Percentiles rank a stretch among this genome's conserved stretches.
Evolutionary conservation across 2,797 vertebrate species (phyloP).

Genomic region (Mus minutoides): DNA sequence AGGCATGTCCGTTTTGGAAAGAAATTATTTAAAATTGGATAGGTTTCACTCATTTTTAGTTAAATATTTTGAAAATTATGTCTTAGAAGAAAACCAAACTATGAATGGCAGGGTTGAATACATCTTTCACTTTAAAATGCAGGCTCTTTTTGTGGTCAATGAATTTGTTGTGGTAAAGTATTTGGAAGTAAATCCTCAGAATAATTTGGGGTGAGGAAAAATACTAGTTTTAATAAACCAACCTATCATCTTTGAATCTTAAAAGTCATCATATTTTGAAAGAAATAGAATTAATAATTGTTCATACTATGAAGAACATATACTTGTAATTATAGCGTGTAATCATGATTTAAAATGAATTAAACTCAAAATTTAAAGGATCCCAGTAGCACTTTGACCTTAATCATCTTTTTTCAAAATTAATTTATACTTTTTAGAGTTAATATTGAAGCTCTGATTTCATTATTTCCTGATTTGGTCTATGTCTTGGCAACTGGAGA

Average conservation of each 20-base stretch:
- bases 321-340: constrained; percentile 20
- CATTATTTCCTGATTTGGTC: constrained; percentile 3
- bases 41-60: constrained; percentile 61
- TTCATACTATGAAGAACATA: constrained; percentile 28
- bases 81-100: constrained; percentile 66
- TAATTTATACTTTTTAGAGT: constrained; percentile 14
- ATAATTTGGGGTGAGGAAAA: constrained; percentile 79
- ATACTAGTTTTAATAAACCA: constrained; percentile 65
- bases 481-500: constrained; percentile 48
- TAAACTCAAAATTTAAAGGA: constrained; percentile 27
- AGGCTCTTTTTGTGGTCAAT: constrained; percentile 72
- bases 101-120: background rate
- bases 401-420: constrained; percentile 58
- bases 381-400: background rate
- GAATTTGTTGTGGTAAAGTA: constrained; percentile 80
- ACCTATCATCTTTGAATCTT: constrained; percentile 58
- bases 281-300: constrained; percentile 66
- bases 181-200: constrained; percentile 77
- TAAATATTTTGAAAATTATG: constrained; percentile 71
- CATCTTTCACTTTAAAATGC: constrained; percentile 73
- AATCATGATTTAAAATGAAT: constrained; percentile 54
- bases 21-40: constrained; percentile 61
- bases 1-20: constrained; percentile 63
- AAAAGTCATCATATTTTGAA: constrained; percentile 61
- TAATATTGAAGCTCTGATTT: constrained; percentile 38